Conservation (phyloP, 1,140 invertebrate species). For the Elymnias hypermnestra region DNA sequence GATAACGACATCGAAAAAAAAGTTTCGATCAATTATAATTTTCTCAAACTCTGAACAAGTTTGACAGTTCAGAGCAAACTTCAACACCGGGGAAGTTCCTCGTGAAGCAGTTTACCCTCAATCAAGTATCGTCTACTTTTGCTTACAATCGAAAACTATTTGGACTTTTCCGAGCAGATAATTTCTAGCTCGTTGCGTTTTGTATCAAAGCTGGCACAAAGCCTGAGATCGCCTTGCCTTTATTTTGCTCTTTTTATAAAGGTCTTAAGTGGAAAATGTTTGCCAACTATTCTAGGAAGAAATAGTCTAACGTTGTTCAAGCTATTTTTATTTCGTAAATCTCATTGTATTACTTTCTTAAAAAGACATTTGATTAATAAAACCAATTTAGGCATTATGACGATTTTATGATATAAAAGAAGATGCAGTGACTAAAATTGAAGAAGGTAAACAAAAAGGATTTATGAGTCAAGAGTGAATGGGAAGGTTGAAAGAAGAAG, state of each 20-base stretch:
- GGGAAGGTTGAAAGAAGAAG: too few species aligned
- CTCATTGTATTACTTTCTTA: too few species aligned
- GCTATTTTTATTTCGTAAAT: too few species aligned
- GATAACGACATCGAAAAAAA: too few species aligned
- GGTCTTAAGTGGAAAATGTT: conserved; percentile 4
- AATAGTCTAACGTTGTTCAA: neutral
- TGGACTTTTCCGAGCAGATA: conserved; percentile 2
- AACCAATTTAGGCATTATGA: too few species aligned
- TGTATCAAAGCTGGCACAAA: conserved; percentile 3
- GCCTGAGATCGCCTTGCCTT: conserved; percentile 2
- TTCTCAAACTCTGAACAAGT: conserved; percentile 6
- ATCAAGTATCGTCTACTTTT: conserved; percentile 2
- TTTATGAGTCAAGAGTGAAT: too few species aligned
- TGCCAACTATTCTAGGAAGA: conserved; percentile 2
- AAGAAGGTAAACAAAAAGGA: too few species aligned
- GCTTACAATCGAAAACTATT: conserved; percentile 12
- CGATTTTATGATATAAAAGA: too few species aligned
- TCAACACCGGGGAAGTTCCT: neutral
- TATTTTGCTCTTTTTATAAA: conserved; percentile 4
- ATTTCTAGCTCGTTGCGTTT: conserved; percentile 6
- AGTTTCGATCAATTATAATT: conserved; percentile 10
- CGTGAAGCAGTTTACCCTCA: conserved; percentile 6
- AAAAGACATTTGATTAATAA: too few species aligned
- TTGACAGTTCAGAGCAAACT: conserved; percentile 2
- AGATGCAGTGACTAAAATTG: too few species aligned